Evolutionary conservation across 2,888 invertebrate species (phyloP), one percentile per base, ranked within the genome.

Genomic region (Melinaea menophilus): DNA sequence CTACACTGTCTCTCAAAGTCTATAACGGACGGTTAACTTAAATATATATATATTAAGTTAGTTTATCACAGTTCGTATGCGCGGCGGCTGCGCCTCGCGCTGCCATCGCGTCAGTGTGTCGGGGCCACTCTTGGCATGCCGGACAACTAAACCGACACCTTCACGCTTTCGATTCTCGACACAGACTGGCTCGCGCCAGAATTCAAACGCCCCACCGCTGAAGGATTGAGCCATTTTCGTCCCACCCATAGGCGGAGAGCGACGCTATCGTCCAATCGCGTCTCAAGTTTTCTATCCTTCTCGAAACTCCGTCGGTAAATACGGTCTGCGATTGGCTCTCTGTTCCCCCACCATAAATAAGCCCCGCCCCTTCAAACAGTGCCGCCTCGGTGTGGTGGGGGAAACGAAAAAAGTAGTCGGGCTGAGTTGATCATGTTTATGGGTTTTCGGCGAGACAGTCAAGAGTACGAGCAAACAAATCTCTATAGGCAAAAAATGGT

Each of bases 401-500:
- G 83, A 84, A 88, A 86, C 88, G 87, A 89, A 86, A 85, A 88
- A 86, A 82, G 85, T 82, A 87, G 83, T 84, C 82, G 81, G 79
- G 73, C 78, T 76, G 85, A 80, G 84, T 85, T 79, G 87, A 81
- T 85, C 86, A 89, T 88, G 89, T 90, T 91, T 90, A 90, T 90
- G 90, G 87, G 86, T 86, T 88, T 88, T 85, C 85, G 85, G 79
- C 84, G 88, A 88, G 87, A 86, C 88, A 86, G 86, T 84, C 84
- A 81, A 81, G 83, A 81, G 82, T 84, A 81, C 82, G 81, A 75
- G 77, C 84, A 85, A 90, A 89, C 90, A 90, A 90, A 91, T 89
- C 89, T 90, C 82, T 86, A 81, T 85, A 83, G 86, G 88, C 86
- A 89, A 91, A 90, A 91, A 90, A 90, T 85, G 82, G 81, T 84